These are phyloP conservation scores for Nettapus auritus DNA, from an alignment of 2,113 vertebrate genomes.

Conservation along the genomic window DNA sequence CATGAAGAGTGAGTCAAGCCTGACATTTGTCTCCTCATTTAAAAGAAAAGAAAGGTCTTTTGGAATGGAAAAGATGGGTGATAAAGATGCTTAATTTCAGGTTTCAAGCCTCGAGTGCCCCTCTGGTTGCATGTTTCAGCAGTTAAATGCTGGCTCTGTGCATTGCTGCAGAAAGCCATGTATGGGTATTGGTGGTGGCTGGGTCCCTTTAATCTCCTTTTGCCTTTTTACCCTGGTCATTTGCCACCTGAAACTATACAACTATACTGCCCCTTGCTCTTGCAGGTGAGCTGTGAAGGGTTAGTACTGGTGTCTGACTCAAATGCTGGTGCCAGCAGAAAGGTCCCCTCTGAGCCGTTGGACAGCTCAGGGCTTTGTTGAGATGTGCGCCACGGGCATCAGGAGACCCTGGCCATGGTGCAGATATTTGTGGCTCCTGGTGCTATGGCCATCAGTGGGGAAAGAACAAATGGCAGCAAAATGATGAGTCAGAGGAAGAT, in stretches of 20 bases:
- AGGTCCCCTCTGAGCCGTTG: neutral
- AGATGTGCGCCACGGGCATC: neutral
- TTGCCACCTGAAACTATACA: neutral
- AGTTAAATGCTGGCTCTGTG: neutral
- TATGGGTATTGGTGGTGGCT: neutral
- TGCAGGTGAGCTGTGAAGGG: neutral
- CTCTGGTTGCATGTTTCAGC: neutral
- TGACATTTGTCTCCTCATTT: slow-evolving; percentile 58
- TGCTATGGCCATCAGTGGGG: fast-evolving
- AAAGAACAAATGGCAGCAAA: neutral
- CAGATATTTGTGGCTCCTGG: neutral
- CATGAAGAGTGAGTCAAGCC: slow-evolving; percentile 46
- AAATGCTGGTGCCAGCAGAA: neutral
- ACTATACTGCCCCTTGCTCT: neutral
- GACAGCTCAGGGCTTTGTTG: neutral
- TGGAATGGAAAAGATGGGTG: slow-evolving; percentile 68
- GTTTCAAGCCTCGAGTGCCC: neutral
- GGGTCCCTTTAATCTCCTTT: slow-evolving; percentile 55
- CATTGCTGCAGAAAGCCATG: slow-evolving; percentile 25
- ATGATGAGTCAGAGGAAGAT: neutral
- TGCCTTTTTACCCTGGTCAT: slow-evolving; percentile 24
- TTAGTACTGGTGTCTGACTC: neutral
- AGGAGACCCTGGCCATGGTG: neutral
- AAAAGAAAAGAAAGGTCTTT: slow-evolving; percentile 34
- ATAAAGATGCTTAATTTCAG: neutral